These are phyloP conservation scores for Watsonalla binaria DNA, from an alignment of 2,888 invertebrate genomes.

Conservation along the genomic window DNA sequence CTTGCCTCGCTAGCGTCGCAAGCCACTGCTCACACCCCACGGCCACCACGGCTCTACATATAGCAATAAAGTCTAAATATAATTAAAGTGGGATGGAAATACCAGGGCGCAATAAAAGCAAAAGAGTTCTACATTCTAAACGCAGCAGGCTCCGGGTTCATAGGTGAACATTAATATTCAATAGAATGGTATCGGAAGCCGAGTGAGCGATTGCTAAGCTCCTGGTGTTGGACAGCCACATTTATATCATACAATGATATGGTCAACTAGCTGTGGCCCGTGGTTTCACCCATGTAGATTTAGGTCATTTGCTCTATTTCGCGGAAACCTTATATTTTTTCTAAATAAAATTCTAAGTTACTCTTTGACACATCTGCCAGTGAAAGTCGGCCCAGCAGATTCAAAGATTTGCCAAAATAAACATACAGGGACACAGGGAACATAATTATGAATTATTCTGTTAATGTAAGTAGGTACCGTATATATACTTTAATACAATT, in stretches of 20 bases:
- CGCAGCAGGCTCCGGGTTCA: conserved; percentile 12
- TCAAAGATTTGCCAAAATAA: not conserved
- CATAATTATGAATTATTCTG: no score
- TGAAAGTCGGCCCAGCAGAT: not conserved
- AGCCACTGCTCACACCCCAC: no score
- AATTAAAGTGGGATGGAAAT: conserved; percentile 6
- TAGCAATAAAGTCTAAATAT: conserved; percentile 2
- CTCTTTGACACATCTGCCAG: not conserved
- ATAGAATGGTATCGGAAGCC: conserved; percentile 24
- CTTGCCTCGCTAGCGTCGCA: no score
- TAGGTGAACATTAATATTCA: conserved; percentile 33
- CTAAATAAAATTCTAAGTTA: no score
- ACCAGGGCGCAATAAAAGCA: not conserved
- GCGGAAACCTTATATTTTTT: no score
- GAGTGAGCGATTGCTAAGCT: conserved; percentile 31
- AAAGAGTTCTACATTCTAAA: not conserved
- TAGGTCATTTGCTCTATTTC: no score
- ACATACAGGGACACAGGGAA: no score
- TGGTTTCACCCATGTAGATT: no score
- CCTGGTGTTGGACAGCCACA: conserved; percentile 24
- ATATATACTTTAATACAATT: no score
- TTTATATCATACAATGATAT: not conserved
- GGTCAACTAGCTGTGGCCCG: not conserved
- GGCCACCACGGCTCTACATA: no score
- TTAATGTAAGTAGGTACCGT: no score